Evolutionary conservation across 2,113 vertebrate genomes (phyloP).

Genomic region (Brachypteracias leptosomus): DNA sequence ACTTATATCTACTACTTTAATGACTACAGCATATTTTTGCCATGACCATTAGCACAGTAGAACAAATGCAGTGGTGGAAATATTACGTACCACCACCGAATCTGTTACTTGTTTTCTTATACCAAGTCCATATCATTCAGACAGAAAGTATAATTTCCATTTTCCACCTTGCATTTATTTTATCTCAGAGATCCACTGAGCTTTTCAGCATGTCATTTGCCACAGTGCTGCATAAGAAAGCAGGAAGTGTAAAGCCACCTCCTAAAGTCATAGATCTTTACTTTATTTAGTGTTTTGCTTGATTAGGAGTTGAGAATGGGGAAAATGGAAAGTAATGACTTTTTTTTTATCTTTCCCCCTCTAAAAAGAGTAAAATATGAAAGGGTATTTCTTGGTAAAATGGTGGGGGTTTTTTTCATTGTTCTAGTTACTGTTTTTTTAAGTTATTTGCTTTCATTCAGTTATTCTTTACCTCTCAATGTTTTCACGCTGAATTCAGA

Average conservation of each 20-base stretch:
- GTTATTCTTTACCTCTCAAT: not conserved
- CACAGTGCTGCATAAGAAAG: not conserved
- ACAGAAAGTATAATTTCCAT: not conserved
- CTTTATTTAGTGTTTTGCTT: not conserved
- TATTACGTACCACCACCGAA: not conserved
- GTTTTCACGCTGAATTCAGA: not conserved
- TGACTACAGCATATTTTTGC: not conserved
- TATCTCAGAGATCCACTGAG: not conserved
- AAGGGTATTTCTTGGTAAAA: not conserved
- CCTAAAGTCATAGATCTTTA: not conserved
- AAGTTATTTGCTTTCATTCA: not conserved
- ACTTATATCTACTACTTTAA: constrained; percentile 44
- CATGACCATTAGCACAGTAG: not conserved
- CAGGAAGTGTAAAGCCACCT: not conserved
- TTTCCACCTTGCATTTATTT: not conserved
- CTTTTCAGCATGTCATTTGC: not conserved
- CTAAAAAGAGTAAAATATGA: not conserved
- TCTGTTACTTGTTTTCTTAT: not conserved
- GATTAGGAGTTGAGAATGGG: not conserved
- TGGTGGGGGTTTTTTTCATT: not conserved
- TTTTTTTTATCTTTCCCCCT: not conserved
- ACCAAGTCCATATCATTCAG: not conserved
- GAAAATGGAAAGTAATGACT: not conserved
- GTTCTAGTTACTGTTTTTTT: not conserved
- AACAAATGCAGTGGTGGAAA: not conserved